A percentile compares a stretch with the other conserved stretches of the same genome.
phyloP scores from a whole-genome alignment of 2,797 vertebrate species.

The Sebastes nivosus region DNA sequence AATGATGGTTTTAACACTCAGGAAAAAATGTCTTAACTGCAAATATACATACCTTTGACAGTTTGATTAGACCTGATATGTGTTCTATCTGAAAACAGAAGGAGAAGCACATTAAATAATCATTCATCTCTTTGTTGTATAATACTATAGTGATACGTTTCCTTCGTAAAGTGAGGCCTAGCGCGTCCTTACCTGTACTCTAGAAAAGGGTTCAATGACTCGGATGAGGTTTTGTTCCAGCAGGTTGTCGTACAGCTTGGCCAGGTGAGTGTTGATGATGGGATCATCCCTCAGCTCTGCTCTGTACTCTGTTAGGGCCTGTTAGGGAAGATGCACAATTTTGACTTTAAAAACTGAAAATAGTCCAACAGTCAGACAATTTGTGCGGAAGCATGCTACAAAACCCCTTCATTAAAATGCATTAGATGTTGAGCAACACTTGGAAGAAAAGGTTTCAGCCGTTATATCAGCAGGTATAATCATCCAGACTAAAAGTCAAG shows the following conservation, averaged over 20 bases:
- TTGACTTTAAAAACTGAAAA: not conserved
- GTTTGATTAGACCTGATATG: constrained; percentile 97
- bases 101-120: not conserved
- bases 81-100: constrained; percentile 89
- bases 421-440: not conserved
- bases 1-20: not conserved
- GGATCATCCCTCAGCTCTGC: constrained; percentile 96
- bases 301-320: constrained; percentile 97
- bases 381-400: not conserved
- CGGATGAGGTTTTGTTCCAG: constrained; percentile 99
- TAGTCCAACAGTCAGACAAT: not conserved
- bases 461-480: not conserved
- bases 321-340: not conserved
- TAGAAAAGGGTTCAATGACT: constrained; percentile 98
- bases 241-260: constrained; percentile 95
- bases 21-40: fast-evolving
- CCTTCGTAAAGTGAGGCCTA: not conserved
- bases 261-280: constrained; percentile 97
- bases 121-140: no score
- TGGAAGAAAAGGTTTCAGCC: not conserved
- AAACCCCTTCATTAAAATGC: not conserved
- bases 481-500: not conserved
- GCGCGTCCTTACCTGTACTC: constrained; percentile 89
- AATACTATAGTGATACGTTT: not conserved
- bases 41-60: constrained; percentile 89